Percentiles rank a stretch among this genome's conserved stretches.
phyloP scores from a whole-genome alignment of 1,140 invertebrate species.

The Listronotus oregonensis region DNA sequence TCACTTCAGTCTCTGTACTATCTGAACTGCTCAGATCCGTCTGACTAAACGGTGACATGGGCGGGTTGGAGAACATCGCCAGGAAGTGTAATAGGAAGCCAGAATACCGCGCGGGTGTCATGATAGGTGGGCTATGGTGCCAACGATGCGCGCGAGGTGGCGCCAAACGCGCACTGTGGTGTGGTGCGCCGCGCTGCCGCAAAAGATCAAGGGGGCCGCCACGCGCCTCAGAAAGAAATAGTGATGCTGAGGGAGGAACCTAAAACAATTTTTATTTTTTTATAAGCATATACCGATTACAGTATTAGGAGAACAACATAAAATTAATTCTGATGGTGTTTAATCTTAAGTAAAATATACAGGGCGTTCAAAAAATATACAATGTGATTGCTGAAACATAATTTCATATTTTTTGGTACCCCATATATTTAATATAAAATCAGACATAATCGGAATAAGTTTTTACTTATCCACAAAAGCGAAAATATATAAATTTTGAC shows the following conservation, averaged over 20 bases:
- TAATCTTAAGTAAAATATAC: no score
- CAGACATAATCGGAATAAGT: no score
- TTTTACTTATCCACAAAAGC: no score
- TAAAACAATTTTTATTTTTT: slow-evolving; percentile 11
- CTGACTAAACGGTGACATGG: slow-evolving; percentile 78
- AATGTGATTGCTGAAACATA: no score
- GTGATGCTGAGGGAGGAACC: slow-evolving; percentile 57
- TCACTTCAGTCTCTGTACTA: slow-evolving; percentile 77
- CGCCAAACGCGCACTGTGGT: slow-evolving; percentile 51
- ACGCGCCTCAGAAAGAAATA: slow-evolving; percentile 62
- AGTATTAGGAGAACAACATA: no score
- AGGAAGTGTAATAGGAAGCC: slow-evolving; percentile 81
- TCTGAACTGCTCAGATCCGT: slow-evolving; percentile 73
- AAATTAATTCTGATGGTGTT: no score
- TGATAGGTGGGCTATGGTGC: slow-evolving; percentile 60
- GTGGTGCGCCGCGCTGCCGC: slow-evolving; percentile 46
- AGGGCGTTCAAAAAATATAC: no score
- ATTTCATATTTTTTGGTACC: no score
- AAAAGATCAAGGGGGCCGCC: slow-evolving; percentile 42
- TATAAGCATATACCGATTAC: no score
- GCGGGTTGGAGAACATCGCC: slow-evolving; percentile 86
- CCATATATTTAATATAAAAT: no score
- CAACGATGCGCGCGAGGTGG: slow-evolving; percentile 61
- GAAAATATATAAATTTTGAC: no score
- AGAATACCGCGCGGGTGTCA: slow-evolving; percentile 64